Conservation (phyloP, 1,140 invertebrate species). For the Bombus cullumanus region DNA sequence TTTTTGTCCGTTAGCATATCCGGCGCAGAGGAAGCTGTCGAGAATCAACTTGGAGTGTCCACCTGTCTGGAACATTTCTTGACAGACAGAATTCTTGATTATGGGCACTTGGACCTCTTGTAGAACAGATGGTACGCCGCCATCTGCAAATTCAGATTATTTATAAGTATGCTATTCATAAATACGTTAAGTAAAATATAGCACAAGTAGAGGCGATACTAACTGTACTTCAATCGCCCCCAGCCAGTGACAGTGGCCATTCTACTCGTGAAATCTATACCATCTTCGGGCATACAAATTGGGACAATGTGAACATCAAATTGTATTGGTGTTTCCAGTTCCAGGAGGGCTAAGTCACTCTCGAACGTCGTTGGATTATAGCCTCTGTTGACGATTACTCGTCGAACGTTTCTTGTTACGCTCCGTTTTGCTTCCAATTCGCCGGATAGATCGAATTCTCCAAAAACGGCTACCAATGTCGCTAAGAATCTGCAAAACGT, state of each 20-base stretch:
- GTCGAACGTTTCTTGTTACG: slow-evolving; percentile 91
- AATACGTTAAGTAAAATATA: too few relatives aligned
- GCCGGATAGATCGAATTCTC: slow-evolving; percentile 94
- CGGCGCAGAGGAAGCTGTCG: slow-evolving; percentile 96
- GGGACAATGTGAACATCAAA: slow-evolving; percentile 95
- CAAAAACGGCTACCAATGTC: slow-evolving; percentile 94
- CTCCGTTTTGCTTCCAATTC: slow-evolving; percentile 90
- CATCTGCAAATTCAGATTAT: slow-evolving; percentile 83
- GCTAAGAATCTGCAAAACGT: slow-evolving; percentile 89
- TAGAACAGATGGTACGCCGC: slow-evolving; percentile 93
- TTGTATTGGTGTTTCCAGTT: slow-evolving; percentile 91
- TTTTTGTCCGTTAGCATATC: slow-evolving; percentile 95
- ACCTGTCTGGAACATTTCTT: slow-evolving; percentile 96
- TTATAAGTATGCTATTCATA: not conserved
- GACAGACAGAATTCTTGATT: slow-evolving; percentile 94
- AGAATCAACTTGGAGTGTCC: slow-evolving; percentile 94
- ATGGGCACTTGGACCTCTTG: slow-evolving; percentile 97
- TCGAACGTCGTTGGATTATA: slow-evolving; percentile 96
- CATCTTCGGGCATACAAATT: slow-evolving; percentile 94
- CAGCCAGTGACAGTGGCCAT: slow-evolving; percentile 93
- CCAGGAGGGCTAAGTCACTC: slow-evolving; percentile 93
- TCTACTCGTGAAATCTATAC: slow-evolving; percentile 91
- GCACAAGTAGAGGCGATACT: slow-evolving; percentile 53
- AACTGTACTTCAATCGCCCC: slow-evolving; percentile 86
- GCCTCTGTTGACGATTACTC: slow-evolving; percentile 94